A percentile compares a stretch with the other conserved stretches of the same genome.
Evolutionary conservation across 2,113 vertebrate genomes (phyloP).

Genomic region (Hystrix cristata): DNA sequence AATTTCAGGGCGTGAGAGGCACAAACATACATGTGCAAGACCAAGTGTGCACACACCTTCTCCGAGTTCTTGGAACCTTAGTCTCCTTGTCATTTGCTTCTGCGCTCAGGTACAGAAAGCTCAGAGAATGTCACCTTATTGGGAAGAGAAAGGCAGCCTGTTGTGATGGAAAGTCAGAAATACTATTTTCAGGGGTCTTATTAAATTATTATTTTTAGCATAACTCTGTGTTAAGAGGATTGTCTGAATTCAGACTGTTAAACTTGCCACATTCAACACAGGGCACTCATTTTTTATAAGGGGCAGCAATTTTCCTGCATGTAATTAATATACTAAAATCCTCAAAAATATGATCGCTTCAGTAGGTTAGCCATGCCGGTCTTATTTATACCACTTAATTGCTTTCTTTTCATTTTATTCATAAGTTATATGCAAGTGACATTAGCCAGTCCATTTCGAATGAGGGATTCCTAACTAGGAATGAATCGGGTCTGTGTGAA

Average conservation of each 20-base stretch:
- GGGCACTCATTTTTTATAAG: background rate
- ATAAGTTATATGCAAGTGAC: background rate
- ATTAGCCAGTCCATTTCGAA: slow-evolving; percentile 1
- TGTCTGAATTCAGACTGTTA: background rate
- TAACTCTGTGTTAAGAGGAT: background rate
- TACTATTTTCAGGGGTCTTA: background rate
- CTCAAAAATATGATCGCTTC: background rate
- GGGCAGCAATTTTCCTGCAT: background rate
- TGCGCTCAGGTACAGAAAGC: background rate
- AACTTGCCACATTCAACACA: background rate
- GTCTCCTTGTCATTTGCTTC: background rate
- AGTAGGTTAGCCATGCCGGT: background rate
- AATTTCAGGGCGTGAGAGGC: background rate
- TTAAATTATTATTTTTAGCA: background rate
- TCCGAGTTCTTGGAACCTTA: background rate
- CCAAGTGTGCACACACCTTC: background rate
- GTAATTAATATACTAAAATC: slow-evolving; percentile 43
- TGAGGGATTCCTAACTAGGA: background rate
- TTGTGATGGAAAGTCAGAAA: background rate
- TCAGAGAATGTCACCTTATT: rapidly evolving
- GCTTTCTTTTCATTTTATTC: slow-evolving; percentile 61
- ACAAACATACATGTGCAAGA: rapidly evolving
- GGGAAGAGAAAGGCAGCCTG: background rate
- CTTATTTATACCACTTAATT: slow-evolving; percentile 41
- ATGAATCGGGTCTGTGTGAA: background rate